Evolutionary conservation across 2,797 vertebrate species (phyloP).

Genomic region (Taenioides sp.): DNA sequence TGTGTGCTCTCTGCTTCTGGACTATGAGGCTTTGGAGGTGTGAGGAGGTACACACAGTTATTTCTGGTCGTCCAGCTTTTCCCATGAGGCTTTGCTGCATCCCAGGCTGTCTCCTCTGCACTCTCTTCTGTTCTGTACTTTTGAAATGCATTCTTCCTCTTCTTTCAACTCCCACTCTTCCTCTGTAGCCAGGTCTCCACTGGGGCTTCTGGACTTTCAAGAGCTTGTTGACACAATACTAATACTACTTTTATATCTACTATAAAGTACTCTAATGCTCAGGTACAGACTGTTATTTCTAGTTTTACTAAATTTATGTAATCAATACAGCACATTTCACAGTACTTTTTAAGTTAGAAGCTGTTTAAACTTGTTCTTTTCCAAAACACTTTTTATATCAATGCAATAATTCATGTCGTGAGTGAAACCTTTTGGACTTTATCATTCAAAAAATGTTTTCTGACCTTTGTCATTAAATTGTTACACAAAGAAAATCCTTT

Average conservation of each 20-base stretch:
- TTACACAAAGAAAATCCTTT: too few relatives aligned
- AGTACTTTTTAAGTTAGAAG: not conserved
- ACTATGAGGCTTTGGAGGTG: conserved; percentile 25
- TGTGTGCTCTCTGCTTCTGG: conserved; percentile 16
- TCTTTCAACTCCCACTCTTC: conserved; percentile 46
- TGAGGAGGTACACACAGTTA: conserved; percentile 32
- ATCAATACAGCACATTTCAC: not conserved
- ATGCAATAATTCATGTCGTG: too few relatives aligned
- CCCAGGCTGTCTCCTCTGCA: conserved; percentile 41
- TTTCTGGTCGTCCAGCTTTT: conserved; percentile 39
- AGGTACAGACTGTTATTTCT: not conserved
- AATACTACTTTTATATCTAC: not conserved
- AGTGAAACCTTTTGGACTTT: too few relatives aligned
- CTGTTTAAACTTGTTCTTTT: not conserved
- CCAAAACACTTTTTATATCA: too few relatives aligned
- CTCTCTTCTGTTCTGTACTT: conserved; percentile 54
- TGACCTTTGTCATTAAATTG: too few relatives aligned
- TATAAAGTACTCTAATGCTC: not conserved
- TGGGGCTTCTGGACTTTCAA: conserved; percentile 59
- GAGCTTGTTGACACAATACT: conserved; percentile 51
- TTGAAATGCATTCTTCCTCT: conserved; percentile 49
- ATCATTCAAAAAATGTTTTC: too few relatives aligned
- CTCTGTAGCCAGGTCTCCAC: conserved; percentile 44
- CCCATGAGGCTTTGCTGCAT: conserved; percentile 40
- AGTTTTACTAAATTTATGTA: not conserved